Evolutionary conservation across 1,140 invertebrate species (phyloP).

Genomic region (Papilio polyxenes): DNA sequence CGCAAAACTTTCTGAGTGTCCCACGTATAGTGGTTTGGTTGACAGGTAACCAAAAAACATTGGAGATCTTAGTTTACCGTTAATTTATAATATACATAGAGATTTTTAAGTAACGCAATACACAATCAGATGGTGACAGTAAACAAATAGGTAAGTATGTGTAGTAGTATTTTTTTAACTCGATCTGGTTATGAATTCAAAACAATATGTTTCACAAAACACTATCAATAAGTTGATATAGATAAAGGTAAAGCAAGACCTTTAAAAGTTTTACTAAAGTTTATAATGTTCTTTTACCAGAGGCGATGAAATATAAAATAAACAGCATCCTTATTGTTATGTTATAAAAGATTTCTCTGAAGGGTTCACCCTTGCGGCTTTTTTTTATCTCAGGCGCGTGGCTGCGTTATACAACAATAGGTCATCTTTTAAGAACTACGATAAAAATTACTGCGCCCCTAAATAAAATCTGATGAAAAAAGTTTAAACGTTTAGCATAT

Average conservation of each 20-base stretch:
- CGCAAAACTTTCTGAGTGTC: no score
- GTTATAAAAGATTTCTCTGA: slow-evolving; percentile 20
- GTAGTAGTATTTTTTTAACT: no score
- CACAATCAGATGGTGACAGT: no score
- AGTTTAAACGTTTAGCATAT: not conserved
- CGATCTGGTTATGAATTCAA: not conserved
- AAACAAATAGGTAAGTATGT: no score
- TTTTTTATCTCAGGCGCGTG: slow-evolving; percentile 40
- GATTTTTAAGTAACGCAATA: no score
- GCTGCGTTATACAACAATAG: slow-evolving; percentile 34
- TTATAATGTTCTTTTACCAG: not conserved
- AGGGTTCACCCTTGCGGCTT: not conserved
- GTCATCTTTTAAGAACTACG: slow-evolving; percentile 30
- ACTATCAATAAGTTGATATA: not conserved
- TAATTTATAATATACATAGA: no score
- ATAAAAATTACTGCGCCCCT: slow-evolving; percentile 29
- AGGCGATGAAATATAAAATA: slow-evolving; percentile 38
- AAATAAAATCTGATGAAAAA: slow-evolving; percentile 13
- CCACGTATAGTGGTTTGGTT: no score
- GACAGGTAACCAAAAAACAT: no score
- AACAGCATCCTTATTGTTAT: slow-evolving; percentile 31
- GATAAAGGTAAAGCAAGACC: not conserved
- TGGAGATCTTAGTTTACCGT: no score
- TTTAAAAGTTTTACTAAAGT: not conserved
- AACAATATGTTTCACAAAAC: not conserved